Base-by-base conservation (phyloP, 2,113 vertebrate species). In the Hylia prasina region DNA sequence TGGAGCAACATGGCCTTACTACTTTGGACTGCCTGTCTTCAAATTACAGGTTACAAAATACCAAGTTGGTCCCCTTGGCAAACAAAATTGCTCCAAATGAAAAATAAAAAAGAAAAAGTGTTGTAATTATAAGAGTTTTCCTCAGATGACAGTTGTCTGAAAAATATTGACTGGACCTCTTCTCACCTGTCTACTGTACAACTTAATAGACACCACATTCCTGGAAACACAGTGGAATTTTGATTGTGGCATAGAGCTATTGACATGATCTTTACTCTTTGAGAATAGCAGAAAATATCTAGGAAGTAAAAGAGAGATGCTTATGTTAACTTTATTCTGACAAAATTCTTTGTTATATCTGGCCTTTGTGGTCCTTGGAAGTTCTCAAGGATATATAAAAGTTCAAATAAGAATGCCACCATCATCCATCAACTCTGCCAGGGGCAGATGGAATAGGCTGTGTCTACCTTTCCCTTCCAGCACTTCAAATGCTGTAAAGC, bases 91-190 rank as follows among this genome's bases (percentile, higher is more conserved):
- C 28, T 75, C 9, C 8, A 31, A 44, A 72, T 39, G 16, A 28
- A 35, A 8, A 13, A 54, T 35, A 30, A 50, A n/a, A n/a, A 14
- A 51, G 13, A 25, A 57, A 47, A n/a, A 25, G 5, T 56, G 21
- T 27, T 84, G 15, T 31, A 83, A 75, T 95, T 93, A 87, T 76
- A 79, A 72, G 91, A 60, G 48, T 60, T 87, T 95, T 61, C 21
- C 7, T 91, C 86, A 69, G 64, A 72, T 95, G 77, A 60, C 70
- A 91, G 75, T 87, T 95, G 20, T 58, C 76, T 88, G 54, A 25
- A 94, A 91, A 92, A 75, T 94, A 97, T 93, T 94, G 93, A 85
- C 83, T 91, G 47, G 42, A 37, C 5, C 25, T 95, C 28, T 79
- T 93, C 90, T 92, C 61, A 64, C 23, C 54, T 92, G 91, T 94